Conservation (phyloP, 2,888 invertebrate species). For the Rapana venosa region DNA sequence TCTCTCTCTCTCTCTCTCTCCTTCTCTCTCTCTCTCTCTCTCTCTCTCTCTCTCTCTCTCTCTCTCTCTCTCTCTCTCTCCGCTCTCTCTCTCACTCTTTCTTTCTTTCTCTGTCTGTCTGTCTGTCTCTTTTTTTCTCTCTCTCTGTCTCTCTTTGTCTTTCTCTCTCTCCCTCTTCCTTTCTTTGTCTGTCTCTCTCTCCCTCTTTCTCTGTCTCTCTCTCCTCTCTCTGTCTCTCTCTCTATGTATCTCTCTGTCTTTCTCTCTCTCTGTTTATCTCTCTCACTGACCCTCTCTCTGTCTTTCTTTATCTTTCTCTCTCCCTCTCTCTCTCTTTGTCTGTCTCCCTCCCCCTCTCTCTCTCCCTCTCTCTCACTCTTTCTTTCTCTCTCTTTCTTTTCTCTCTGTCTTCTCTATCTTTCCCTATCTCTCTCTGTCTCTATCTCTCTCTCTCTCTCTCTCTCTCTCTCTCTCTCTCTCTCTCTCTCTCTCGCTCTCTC, state of each 20-base stretch:
- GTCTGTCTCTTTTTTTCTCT: constrained; percentile 33
- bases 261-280: too few relatives aligned
- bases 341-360: too few relatives aligned
- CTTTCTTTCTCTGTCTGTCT: constrained; percentile 24
- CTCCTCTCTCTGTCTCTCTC: neutral
- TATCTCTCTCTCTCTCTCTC: too few relatives aligned
- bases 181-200: constrained; percentile 1
- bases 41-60: constrained; percentile 1
- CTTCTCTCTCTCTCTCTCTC: neutral
- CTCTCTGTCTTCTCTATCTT: too few relatives aligned
- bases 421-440: too few relatives aligned
- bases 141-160: constrained; percentile 33
- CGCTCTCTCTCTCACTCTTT: neutral
- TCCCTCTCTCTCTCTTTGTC: too few relatives aligned
- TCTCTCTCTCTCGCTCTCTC: neutral
- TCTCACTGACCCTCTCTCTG: too few relatives aligned
- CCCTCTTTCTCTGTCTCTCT: neutral
- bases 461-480: too few relatives aligned
- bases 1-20: neutral
- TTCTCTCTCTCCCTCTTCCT: neutral
- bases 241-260: too few relatives aligned
- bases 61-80: neutral
- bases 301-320: too few relatives aligned
- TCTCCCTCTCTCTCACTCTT: too few relatives aligned
- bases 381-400: too few relatives aligned